phyloP scores from a whole-genome alignment of 2,888 invertebrate genomes.

The Laspeyria flexula region DNA sequence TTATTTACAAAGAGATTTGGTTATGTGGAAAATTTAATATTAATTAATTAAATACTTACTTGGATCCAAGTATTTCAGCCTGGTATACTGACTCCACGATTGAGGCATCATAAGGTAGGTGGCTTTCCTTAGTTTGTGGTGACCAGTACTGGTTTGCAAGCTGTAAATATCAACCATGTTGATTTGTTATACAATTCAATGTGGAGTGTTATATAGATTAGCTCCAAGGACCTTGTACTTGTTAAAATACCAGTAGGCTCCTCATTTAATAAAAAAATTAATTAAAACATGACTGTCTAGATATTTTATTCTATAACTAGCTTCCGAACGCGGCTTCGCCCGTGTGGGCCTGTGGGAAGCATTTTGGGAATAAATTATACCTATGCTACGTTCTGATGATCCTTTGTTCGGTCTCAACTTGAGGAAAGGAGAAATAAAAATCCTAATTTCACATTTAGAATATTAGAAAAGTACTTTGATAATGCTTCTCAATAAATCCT shows the following conservation, averaged over 20 bases:
- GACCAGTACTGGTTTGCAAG: slow-evolving; percentile 97
- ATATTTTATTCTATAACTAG: no score
- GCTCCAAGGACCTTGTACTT: slow-evolving; percentile 24
- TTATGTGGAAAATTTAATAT: slow-evolving; percentile 20
- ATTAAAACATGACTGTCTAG: slow-evolving; percentile 39
- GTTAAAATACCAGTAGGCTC: slow-evolving; percentile 74
- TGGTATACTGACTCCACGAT: slow-evolving; percentile 96
- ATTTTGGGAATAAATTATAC: no score
- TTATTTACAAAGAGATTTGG: slow-evolving; percentile 15
- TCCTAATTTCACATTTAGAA: no score
- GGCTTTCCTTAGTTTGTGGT: slow-evolving; percentile 91
- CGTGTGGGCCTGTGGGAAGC: no score
- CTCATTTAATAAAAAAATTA: slow-evolving; percentile 29
- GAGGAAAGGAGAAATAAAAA: no score
- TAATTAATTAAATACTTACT: slow-evolving; percentile 83
- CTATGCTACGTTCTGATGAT: no score
- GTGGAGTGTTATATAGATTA: slow-evolving; percentile 79
- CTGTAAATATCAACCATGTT: slow-evolving; percentile 85
- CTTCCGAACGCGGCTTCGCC: no score
- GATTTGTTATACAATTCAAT: slow-evolving; percentile 72
- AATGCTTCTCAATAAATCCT: no score
- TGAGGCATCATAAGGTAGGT: slow-evolving; percentile 90
- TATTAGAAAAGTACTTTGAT: no score
- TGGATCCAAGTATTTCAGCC: slow-evolving; percentile 94
- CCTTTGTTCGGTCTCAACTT: no score